Conservation (phyloP, 2,888 invertebrate genomes). For the Campoplex capitator region DNA sequence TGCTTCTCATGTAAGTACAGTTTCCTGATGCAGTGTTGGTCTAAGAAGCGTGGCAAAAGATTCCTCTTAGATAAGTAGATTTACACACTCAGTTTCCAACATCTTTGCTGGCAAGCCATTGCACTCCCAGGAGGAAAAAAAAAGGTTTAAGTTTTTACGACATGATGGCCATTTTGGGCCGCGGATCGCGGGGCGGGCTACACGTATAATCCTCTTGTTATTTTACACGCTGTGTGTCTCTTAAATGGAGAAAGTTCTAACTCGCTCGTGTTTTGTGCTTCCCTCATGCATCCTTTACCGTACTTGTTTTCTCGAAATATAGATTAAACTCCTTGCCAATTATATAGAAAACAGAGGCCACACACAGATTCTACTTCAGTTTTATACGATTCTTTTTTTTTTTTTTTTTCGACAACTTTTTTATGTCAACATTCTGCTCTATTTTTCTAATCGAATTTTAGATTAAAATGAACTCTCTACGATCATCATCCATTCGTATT, state of each 20-base stretch:
- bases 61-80: slow-evolving; percentile 72
- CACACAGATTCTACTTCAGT: neutral
- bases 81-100: slow-evolving; percentile 67
- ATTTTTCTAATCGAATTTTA: neutral
- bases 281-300: slow-evolving; percentile 24
- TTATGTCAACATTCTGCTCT: neutral
- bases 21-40: slow-evolving; percentile 4
- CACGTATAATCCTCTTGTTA: slow-evolving; percentile 61
- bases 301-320: slow-evolving; percentile 19
- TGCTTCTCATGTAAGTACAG: neutral
- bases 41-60: slow-evolving; percentile 74
- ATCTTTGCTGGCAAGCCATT: neutral
- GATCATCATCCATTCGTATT: no score
- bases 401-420: neutral
- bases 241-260: slow-evolving; percentile 38
- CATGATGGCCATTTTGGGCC: slow-evolving; percentile 46
- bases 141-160: slow-evolving; percentile 52
- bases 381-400: neutral
- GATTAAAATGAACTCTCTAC: no score
- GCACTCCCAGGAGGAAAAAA: slow-evolving; percentile 26
- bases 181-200: neutral
- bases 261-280: slow-evolving; percentile 25
- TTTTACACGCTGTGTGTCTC: slow-evolving; percentile 34
- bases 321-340: slow-evolving; percentile 40
- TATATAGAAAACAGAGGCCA: neutral